phyloP scores from a whole-genome alignment of 2,113 vertebrate genomes.

The Ornithorhynchus anatinus region DNA sequence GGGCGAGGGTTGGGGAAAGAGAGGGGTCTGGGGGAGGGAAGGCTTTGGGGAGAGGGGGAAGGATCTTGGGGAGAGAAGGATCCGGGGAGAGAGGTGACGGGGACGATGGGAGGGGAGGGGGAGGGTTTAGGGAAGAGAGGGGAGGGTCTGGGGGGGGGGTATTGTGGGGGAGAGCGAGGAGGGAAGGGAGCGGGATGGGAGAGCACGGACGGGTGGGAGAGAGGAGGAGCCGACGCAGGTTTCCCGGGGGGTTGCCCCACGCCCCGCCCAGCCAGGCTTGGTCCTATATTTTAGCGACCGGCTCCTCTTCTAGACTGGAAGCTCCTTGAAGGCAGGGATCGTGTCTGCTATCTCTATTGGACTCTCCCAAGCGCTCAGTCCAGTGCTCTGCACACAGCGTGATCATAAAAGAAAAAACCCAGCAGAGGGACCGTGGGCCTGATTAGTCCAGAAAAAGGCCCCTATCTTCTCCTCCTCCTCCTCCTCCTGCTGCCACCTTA shows the following conservation, averaged over 20 bases:
- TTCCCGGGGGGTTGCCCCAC: too few relatives aligned
- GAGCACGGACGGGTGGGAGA: not conserved
- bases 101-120: not conserved
- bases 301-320: too few relatives aligned
- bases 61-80: not conserved
- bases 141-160: not conserved
- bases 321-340: too few relatives aligned
- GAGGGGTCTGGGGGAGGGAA: not conserved
- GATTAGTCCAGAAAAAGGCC: too few relatives aligned
- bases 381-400: too few relatives aligned
- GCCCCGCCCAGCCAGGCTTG: too few relatives aligned
- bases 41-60: not conserved
- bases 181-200: not conserved
- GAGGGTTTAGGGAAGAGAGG: not conserved
- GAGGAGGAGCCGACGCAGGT: not conserved
- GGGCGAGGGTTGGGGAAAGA: not conserved
- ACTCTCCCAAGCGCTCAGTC: too few relatives aligned
- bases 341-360: too few relatives aligned
- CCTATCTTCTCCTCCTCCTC: not conserved
- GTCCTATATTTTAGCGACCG: too few relatives aligned
- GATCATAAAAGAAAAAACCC: too few relatives aligned
- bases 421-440: too few relatives aligned
- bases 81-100: not conserved
- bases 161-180: not conserved
- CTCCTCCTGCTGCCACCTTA: slow-evolving; percentile 50